A percentile compares a stretch with the other conserved stretches of the same genome.
phyloP scores from a whole-genome alignment of 2,113 vertebrate species.

The Protobothrops mucrosquamatus region DNA sequence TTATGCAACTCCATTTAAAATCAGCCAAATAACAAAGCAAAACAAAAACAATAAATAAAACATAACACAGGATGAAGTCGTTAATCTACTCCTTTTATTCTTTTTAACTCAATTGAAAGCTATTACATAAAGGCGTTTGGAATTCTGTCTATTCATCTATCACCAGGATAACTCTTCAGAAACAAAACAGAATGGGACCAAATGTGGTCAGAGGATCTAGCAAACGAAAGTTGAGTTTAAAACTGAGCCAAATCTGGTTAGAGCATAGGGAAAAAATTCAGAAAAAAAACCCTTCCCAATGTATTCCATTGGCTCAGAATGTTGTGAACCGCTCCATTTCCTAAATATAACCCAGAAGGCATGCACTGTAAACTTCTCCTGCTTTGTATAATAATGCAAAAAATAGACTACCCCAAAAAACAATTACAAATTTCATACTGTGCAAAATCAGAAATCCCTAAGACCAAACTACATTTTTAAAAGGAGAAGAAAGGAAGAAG shows the following conservation, averaged over 20 bases:
- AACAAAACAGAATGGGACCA: background rate
- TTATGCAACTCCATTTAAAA: background rate
- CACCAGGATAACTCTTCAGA: background rate
- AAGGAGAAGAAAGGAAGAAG: background rate
- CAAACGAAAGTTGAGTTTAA: background rate
- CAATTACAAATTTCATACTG: background rate
- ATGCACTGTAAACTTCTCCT: background rate
- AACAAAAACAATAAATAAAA: background rate
- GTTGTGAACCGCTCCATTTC: background rate
- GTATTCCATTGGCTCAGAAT: background rate
- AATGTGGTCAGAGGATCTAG: background rate
- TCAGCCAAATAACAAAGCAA: background rate
- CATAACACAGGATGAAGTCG: background rate
- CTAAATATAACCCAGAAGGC: background rate
- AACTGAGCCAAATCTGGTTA: background rate
- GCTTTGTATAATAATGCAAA: background rate
- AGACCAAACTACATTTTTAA: background rate
- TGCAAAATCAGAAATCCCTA: background rate
- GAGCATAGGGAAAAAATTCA: background rate
- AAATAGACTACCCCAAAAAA: background rate
- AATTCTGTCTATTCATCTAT: background rate
- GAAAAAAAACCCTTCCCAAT: background rate
- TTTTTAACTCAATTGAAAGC: background rate
- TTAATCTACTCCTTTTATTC: background rate
- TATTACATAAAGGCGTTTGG: background rate